These are phyloP conservation scores for Geotria australis DNA, from an alignment of 2,797 vertebrate species.

Conservation along the genomic window DNA sequence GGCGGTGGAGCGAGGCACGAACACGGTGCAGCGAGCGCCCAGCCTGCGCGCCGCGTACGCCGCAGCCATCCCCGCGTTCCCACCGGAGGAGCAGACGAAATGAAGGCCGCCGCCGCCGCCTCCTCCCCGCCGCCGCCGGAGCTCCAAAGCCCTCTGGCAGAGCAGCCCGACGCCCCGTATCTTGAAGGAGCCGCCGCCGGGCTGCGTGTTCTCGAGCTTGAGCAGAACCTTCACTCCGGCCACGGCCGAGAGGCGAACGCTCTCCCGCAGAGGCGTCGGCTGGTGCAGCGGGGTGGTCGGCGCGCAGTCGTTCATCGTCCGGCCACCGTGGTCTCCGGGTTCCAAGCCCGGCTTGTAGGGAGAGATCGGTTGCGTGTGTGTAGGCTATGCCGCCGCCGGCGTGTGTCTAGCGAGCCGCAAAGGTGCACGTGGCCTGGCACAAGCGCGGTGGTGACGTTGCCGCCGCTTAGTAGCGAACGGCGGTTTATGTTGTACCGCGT, in stretches of 20 bases:
- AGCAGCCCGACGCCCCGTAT: background rate
- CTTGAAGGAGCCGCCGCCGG: background rate
- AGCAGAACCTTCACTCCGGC: background rate
- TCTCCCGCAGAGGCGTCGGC: background rate
- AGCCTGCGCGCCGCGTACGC: constrained; percentile 22
- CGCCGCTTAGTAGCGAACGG: no score
- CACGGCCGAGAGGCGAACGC: background rate
- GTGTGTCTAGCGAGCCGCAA: no score
- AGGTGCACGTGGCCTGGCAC: no score
- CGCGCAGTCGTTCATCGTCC: no score
- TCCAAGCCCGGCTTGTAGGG: no score
- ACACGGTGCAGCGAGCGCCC: constrained; percentile 16
- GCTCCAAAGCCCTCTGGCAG: background rate
- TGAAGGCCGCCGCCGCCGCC: no score
- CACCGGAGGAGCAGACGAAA: background rate
- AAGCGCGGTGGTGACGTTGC: no score
- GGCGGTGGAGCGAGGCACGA: constrained; percentile 18
- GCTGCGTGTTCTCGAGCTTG: background rate
- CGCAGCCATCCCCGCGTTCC: constrained; percentile 26
- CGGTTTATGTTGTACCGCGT: no score
- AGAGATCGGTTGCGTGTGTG: no score
- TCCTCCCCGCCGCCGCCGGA: background rate
- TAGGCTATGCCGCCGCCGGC: no score
- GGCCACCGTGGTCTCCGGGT: no score
- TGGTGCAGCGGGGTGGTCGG: background rate